A percentile compares a stretch with the other conserved stretches of the same genome.
These are phyloP conservation scores for Saiga tatarica DNA, from an alignment of 2,113 vertebrate genomes.

Conservation along the genomic window DNA sequence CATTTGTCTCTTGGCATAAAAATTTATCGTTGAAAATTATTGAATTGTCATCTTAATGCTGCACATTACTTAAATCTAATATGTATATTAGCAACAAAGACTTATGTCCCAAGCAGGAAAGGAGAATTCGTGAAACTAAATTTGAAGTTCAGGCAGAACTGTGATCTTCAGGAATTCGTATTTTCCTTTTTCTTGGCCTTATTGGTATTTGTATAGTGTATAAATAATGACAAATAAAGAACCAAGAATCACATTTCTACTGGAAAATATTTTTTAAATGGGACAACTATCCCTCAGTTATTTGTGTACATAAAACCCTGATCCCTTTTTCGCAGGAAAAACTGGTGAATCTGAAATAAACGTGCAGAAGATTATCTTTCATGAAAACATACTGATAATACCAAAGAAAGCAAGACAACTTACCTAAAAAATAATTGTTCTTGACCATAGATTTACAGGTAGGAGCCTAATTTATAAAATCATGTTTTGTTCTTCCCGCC, in stretches of 20 bases:
- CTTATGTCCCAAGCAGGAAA: background rate
- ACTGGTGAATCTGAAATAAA: background rate
- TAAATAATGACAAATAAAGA: background rate
- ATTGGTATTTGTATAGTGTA: background rate
- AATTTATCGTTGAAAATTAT: slow-evolving; percentile 40
- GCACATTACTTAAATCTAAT: background rate
- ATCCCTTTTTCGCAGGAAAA: slow-evolving; percentile 12
- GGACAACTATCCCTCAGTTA: background rate
- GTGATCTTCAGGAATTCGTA: background rate
- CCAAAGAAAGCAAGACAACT: background rate
- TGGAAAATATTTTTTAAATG: background rate
- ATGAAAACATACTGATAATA: background rate
- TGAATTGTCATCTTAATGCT: slow-evolving; percentile 5
- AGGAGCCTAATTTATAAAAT: background rate
- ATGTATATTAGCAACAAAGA: background rate
- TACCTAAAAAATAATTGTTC: background rate
- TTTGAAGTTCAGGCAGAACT: background rate
- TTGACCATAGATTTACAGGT: background rate
- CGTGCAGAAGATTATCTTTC: background rate
- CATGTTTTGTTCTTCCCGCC: background rate
- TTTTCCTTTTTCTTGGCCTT: background rate
- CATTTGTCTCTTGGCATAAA: slow-evolving; percentile 73
- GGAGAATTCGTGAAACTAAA: background rate
- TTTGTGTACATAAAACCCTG: background rate
- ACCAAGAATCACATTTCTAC: background rate